Conservation (phyloP, 2,113 vertebrate genomes). For the Colaptes auratus region DNA sequence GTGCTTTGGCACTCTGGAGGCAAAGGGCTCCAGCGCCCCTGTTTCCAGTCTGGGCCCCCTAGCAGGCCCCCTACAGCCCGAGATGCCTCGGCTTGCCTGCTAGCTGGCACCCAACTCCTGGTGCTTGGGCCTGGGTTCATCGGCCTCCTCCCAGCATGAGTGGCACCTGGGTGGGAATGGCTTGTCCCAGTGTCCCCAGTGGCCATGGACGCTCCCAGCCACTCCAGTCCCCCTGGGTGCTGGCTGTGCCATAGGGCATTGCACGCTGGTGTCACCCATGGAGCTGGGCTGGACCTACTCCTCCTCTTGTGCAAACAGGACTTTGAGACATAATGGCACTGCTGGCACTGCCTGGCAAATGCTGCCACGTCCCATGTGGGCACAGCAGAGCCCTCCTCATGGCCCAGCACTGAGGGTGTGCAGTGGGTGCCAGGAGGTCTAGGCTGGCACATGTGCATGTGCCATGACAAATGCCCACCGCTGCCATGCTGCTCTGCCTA, state of each 20-base stretch:
- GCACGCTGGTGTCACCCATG: accelerated
- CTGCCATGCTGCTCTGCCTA: background rate
- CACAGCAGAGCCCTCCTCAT: accelerated
- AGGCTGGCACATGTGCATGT: background rate
- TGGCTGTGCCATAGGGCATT: background rate
- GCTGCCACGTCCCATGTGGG: background rate
- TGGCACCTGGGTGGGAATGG: background rate
- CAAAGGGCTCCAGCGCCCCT: background rate
- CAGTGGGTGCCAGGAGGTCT: background rate
- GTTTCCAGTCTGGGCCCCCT: background rate
- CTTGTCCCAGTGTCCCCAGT: accelerated
- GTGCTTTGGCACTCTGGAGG: background rate
- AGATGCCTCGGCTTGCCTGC: accelerated
- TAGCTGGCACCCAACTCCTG: background rate
- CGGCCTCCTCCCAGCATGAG: accelerated
- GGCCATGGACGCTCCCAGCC: background rate
- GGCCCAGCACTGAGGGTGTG: accelerated
- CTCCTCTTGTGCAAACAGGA: conserved; percentile 47
- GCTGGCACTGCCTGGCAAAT: background rate
- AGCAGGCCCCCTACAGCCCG: background rate
- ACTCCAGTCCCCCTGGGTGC: accelerated
- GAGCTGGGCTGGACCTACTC: background rate
- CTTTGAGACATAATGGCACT: background rate
- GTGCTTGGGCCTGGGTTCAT: background rate
- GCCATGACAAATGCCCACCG: accelerated